These are phyloP conservation scores for Phyto melanocephala DNA, from an alignment of 2,888 invertebrate species.

Conservation along the genomic window DNA sequence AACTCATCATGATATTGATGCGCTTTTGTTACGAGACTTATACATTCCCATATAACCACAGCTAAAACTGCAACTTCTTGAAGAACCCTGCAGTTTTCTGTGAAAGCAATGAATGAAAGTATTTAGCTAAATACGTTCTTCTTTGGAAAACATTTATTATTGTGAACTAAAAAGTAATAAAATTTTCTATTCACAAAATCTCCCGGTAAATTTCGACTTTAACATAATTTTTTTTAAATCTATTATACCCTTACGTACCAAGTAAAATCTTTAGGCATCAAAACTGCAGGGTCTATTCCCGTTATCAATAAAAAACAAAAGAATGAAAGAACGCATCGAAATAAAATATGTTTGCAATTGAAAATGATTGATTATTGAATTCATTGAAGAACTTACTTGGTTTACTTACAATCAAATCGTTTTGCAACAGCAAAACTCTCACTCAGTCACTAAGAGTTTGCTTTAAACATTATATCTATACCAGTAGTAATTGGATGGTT, in stretches of 20 bases:
- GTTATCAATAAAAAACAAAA: neutral
- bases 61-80: neutral
- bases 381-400: slow-evolving; percentile 21
- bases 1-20: slow-evolving; percentile 28
- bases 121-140: too few relatives aligned
- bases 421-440: neutral
- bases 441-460: neutral
- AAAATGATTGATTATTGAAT: slow-evolving; percentile 50
- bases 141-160: too few relatives aligned
- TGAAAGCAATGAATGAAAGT: too few relatives aligned
- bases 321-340: neutral
- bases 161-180: too few relatives aligned
- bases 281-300: too few relatives aligned
- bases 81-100: too few relatives aligned
- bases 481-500: neutral
- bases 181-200: too few relatives aligned
- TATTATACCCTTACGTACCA: too few relatives aligned
- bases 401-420: neutral
- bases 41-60: neutral
- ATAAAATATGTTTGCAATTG: slow-evolving; percentile 33
- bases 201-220: too few relatives aligned
- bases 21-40: neutral
- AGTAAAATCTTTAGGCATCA: too few relatives aligned
- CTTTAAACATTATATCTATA: neutral
- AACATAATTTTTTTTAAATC: too few relatives aligned